A percentile compares a stretch with the other conserved stretches of the same genome.
These are phyloP conservation scores for Ailurus styani DNA, from an alignment of 2,113 vertebrate species.

Conservation along the genomic window DNA sequence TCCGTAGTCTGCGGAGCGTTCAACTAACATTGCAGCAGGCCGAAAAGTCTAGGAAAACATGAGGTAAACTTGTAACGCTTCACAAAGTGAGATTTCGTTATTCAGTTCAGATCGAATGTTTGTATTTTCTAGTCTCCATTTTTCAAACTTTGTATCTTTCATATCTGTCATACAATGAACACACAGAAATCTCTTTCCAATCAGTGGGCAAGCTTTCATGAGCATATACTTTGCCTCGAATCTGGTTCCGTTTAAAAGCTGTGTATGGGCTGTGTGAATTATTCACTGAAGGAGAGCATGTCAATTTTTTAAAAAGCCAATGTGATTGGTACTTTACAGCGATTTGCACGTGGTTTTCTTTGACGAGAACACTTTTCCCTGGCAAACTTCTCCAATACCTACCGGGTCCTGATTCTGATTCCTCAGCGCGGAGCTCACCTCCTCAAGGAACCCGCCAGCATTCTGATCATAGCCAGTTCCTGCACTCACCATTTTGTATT, in stretches of 20 bases:
- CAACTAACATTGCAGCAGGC: constrained; percentile 92
- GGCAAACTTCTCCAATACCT: neutral
- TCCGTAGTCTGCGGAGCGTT: constrained; percentile 88
- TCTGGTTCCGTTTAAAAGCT: neutral
- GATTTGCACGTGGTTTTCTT: neutral
- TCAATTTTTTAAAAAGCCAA: neutral
- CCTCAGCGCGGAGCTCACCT: neutral
- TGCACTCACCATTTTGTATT: neutral
- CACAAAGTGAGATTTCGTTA: neutral
- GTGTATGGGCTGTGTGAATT: neutral
- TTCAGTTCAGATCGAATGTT: neutral
- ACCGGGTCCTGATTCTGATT: neutral
- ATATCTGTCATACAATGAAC: neutral
- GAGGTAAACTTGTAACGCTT: neutral
- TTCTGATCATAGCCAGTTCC: neutral
- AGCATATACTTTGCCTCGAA: neutral
- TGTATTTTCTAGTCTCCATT: neutral
- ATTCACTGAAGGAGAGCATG: neutral
- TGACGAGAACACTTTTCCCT: neutral
- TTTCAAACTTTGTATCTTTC: neutral
- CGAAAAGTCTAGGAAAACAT: constrained; percentile 87
- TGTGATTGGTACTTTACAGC: neutral
- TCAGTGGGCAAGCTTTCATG: neutral
- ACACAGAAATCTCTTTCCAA: neutral
- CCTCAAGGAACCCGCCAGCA: neutral